Evolutionary conservation across 1,140 invertebrate genomes (phyloP), one percentile per base, ranked within the genome.

Genomic region (Temnothorax nylanderi): DNA sequence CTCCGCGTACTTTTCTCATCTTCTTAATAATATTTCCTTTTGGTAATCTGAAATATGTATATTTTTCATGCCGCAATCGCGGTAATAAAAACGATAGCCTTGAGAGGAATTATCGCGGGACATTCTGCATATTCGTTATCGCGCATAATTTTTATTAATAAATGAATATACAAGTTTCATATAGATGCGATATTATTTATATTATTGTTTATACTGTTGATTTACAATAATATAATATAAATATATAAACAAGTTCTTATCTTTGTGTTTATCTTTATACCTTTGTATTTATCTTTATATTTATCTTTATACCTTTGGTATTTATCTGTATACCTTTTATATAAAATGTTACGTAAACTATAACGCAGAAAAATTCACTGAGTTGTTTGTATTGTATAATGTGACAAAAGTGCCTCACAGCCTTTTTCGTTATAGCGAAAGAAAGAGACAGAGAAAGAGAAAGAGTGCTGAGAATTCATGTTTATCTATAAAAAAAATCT

Each of bases 121-220:
- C 21, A 54, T 16, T 49, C 21, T 71, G n/a, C 41, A 54, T 51
- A 54, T 80, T 3, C 0, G 6, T 60, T 44, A 47, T 18, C 21
- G 7, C 10, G 11, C 16, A 7, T 71, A 56, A 47, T 44, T 71
- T 37, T 71, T 81, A 56, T 41, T 71, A 81, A 76, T 7, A 76
- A 71, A n/a, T 47, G 2, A 62, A 47, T 77, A n/a, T 26, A 54
- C 7, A 5, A 80, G n/a, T 67, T 81, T 69, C 11, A 41, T 71
- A 69, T 56, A 49, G 13, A 81, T 81, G 8, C 54, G 5, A 81
- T 69, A 69, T 71, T 71, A 71, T 71, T 81, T 71, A 71, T 80
- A 49, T 80, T 80, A 49, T 80, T 80, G 56, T 51, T 67, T 4
- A 37, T 71, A 54, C 11, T 44, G 34, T 81, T 81, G 21, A 32